Evolutionary conservation across 1,140 invertebrate species (phyloP), one percentile per base, ranked within the genome.

Genomic region (Sminthurides bifidus): DNA sequence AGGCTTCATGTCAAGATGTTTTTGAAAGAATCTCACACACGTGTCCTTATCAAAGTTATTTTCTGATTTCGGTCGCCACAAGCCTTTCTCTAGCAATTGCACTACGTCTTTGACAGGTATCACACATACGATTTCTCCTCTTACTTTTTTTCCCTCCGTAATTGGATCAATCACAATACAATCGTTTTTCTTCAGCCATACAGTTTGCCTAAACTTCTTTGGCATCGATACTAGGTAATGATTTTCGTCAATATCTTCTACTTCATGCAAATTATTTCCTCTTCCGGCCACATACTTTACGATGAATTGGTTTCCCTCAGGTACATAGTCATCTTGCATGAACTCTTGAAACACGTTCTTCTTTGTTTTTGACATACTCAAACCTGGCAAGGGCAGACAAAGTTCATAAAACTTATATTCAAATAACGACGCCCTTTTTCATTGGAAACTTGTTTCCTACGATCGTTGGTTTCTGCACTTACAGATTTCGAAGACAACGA

Each of bases 181-280:
- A 33, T 58, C 43, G 15, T 56, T 54, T 40, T 60, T 64, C 21
- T 48, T 52, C 1, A 64, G 44, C 58, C 58, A 64, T 1, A 62
- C 56, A 3, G 62, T 60, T 17, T 60, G 52, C n/a, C 58, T 55
- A 27, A 38, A 64, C 23, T 60, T 60, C 40, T 64, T 64, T 2
- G 62, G 62, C 58, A 64, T 60, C 24, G 58, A 58, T 0, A 64
- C 62, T 17, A 64, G 53, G 35, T 58, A 54, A n/a, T 31, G 38
- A 38, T 6, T 19, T 43, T 58, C 58, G 23, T 40, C 26, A 12
- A 45, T 31, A 31, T 59, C 37, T 43, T 58, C 46, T 17, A 60
- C 58, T 30, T 51, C 38, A 44, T 64, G 62, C 12, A 64, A 46
- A 43, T 64, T 64, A 29, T 64, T 64, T 5, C 58, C 62, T 31